phyloP scores from a whole-genome alignment of 2,888 invertebrate species.

The Tinea semifulvella region DNA sequence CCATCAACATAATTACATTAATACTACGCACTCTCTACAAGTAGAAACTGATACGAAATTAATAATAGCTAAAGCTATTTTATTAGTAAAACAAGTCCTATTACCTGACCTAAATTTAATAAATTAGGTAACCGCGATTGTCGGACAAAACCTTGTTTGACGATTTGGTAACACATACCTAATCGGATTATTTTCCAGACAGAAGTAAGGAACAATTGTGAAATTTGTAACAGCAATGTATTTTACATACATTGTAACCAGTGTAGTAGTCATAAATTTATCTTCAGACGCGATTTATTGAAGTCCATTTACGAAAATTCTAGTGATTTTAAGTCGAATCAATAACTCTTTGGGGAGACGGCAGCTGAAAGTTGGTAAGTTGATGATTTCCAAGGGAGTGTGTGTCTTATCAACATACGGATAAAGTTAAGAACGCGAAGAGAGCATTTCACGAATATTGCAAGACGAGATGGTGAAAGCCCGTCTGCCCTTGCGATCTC shows the following conservation, averaged over 20 bases:
- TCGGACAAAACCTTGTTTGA: slow-evolving; percentile 1
- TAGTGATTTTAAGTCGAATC: slow-evolving; percentile 33
- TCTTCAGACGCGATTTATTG: slow-evolving; percentile 3
- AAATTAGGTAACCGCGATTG: neutral
- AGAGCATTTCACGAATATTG: slow-evolving; percentile 7
- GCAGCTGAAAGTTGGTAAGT: slow-evolving; percentile 44
- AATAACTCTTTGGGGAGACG: slow-evolving; percentile 37
- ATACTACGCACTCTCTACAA: no score
- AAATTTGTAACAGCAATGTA: slow-evolving; percentile 1
- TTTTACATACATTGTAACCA: neutral
- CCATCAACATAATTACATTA: no score
- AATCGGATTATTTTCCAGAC: slow-evolving; percentile 8
- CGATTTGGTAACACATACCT: neutral
- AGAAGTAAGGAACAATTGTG: neutral
- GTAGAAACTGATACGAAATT: no score
- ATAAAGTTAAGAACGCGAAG: neutral
- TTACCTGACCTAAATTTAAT: no score
- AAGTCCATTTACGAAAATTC: slow-evolving; percentile 1
- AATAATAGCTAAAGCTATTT: no score
- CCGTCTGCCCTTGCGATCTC: slow-evolving; percentile 57
- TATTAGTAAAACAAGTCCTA: no score
- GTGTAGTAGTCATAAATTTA: neutral
- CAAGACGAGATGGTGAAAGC: slow-evolving; percentile 55
- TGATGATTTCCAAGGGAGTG: slow-evolving; percentile 28
- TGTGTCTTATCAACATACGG: neutral